Percentiles rank a stretch among this genome's conserved stretches.
phyloP scores from a whole-genome alignment of 2,888 invertebrate species.

The Dendrolimus houi region DNA sequence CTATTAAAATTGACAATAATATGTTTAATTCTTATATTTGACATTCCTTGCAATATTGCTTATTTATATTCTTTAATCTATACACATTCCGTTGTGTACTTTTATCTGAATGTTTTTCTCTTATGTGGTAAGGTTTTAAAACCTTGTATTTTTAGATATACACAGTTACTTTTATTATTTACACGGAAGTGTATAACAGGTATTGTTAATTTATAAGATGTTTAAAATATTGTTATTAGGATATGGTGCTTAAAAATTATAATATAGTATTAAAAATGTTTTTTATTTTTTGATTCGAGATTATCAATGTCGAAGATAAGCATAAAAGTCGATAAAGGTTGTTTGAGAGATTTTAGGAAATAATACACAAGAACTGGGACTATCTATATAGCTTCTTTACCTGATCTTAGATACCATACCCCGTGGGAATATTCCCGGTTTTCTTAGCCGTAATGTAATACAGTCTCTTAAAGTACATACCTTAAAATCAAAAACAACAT shows the following conservation, averaged over 20 bases:
- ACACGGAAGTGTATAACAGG: constrained; percentile 16
- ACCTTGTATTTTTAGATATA: constrained; percentile 10
- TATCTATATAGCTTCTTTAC: too few relatives aligned
- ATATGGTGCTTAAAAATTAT: constrained; percentile 46
- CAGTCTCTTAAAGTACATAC: too few relatives aligned
- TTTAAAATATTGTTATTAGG: constrained; percentile 48
- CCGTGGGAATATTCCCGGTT: too few relatives aligned
- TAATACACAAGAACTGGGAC: too few relatives aligned
- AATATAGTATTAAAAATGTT: too few relatives aligned
- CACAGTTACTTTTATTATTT: neutral
- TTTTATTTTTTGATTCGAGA: too few relatives aligned
- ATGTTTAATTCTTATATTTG: constrained; percentile 7
- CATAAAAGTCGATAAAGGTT: too few relatives aligned
- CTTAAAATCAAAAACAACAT: too few relatives aligned
- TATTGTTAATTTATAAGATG: constrained; percentile 47
- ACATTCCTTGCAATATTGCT: neutral
- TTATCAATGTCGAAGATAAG: too few relatives aligned
- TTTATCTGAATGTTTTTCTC: constrained; percentile 4
- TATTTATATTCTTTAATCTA: constrained; percentile 5
- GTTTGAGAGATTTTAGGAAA: too few relatives aligned
- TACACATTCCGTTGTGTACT: constrained; percentile 6
- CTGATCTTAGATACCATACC: too few relatives aligned
- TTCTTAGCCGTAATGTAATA: too few relatives aligned
- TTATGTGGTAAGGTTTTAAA: constrained; percentile 8
- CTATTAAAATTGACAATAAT: constrained; percentile 5